A percentile compares a stretch with the other conserved stretches of the same genome.
Conservation (phyloP, 2,888 invertebrate genomes). For the Adela reaumurella region DNA sequence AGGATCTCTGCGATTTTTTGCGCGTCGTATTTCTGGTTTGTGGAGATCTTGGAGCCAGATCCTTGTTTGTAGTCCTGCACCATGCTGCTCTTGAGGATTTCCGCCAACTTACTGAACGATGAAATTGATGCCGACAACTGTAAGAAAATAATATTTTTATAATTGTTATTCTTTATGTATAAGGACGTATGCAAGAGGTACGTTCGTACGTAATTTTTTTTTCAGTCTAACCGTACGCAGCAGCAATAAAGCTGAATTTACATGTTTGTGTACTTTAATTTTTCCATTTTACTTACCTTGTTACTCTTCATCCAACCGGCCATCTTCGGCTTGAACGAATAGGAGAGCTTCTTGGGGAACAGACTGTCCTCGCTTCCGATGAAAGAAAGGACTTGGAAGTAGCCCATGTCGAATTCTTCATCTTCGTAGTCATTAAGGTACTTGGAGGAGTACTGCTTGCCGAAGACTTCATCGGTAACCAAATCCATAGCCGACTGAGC, state of each 20-base stretch:
- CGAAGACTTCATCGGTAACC: conserved; percentile 41
- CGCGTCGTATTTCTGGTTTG: conserved; percentile 41
- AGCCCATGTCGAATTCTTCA: conserved; percentile 35
- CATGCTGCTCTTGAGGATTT: conserved; percentile 20
- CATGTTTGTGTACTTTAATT: background rate
- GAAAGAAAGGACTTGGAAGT: conserved; percentile 30
- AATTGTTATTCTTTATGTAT: too few relatives aligned
- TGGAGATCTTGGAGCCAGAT: background rate
- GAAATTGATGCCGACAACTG: conserved; percentile 34
- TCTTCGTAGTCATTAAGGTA: conserved; percentile 31
- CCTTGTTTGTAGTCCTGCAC: conserved; percentile 5
- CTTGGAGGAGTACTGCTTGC: conserved; percentile 48
- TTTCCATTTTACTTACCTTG: conserved; percentile 19
- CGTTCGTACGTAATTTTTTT: too few relatives aligned
- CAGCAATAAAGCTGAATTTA: too few relatives aligned
- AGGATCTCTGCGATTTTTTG: conserved; percentile 56
- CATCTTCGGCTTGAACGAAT: conserved; percentile 22
- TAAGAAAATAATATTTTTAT: conserved; percentile 14
- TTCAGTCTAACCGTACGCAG: too few relatives aligned
- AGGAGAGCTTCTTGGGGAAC: conserved; percentile 40
- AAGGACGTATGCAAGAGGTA: background rate
- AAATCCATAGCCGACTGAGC: conserved; percentile 44
- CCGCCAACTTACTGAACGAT: conserved; percentile 27
- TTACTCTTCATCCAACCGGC: conserved; percentile 27
- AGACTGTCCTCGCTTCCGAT: conserved; percentile 57